Conservation (phyloP, 2,113 vertebrate genomes). For the Gorsachius goisagi region DNA sequence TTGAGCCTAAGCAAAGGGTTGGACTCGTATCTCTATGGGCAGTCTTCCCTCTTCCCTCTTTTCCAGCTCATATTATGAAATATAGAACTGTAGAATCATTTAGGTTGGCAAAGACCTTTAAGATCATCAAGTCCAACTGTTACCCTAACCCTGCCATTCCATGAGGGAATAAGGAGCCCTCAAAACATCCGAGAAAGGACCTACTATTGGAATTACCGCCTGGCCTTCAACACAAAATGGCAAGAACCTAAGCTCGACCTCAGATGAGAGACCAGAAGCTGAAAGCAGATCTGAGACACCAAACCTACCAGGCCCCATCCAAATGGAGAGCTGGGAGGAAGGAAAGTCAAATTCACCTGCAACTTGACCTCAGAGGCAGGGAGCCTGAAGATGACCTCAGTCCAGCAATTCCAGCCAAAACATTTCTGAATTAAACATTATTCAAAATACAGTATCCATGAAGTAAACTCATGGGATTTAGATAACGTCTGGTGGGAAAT, state of each 20-base stretch:
- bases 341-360: not conserved
- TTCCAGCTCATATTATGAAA: not conserved
- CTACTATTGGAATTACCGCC: not conserved
- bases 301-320: not conserved
- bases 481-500: fast-evolving
- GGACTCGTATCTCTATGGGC: not conserved
- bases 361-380: not conserved
- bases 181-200: not conserved
- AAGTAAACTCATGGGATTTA: not conserved
- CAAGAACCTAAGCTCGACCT: not conserved
- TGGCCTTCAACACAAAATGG: not conserved
- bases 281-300: not conserved
- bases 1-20: not conserved
- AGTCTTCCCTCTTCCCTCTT: not conserved
- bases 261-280: not conserved
- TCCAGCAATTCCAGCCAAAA: not conserved
- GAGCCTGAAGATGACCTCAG: not conserved
- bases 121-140: too few species aligned
- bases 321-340: not conserved
- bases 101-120: too few species aligned
- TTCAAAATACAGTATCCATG: not conserved
- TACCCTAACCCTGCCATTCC: too few species aligned
- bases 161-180: not conserved
- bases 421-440: not conserved
- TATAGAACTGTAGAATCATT: too few species aligned